phyloP scores from a whole-genome alignment of 2,113 vertebrate species.

The Pantherophis guttatus region DNA sequence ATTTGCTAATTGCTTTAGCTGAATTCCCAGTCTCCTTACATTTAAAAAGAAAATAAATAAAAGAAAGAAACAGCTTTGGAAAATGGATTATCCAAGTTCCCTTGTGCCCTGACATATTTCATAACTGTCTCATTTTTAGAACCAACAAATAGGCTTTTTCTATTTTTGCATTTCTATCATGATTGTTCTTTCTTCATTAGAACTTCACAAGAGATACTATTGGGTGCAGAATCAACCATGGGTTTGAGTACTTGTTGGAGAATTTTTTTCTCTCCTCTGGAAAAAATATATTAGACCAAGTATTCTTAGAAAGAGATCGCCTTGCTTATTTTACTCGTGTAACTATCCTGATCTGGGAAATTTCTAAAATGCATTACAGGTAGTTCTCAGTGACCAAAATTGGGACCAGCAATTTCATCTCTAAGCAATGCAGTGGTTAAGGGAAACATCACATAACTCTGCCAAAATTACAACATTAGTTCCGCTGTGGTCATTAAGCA shows the following conservation, averaged over 20 bases:
- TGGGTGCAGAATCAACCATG: not conserved
- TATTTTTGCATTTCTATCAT: not conserved
- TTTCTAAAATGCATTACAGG: too few species aligned
- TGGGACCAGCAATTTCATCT: too few species aligned
- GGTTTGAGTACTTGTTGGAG: not conserved
- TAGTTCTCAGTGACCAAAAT: too few species aligned
- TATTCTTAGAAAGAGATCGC: not conserved
- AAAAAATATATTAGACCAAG: not conserved
- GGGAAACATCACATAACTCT: too few species aligned
- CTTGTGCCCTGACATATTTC: not conserved
- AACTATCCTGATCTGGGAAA: too few species aligned
- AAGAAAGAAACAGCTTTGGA: slow-evolving; percentile 7
- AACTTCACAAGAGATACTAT: not conserved
- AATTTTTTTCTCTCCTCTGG: not conserved
- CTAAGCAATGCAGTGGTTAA: too few species aligned
- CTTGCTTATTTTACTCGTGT: too few species aligned
- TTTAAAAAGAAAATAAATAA: slow-evolving; percentile 7
- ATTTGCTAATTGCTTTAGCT: not conserved
- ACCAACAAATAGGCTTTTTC: not conserved
- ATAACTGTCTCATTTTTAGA: not conserved
- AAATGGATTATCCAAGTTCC: not conserved
- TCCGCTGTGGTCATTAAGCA: too few species aligned
- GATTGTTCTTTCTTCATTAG: not conserved
- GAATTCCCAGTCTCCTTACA: slow-evolving; percentile 7
- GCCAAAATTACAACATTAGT: too few species aligned